Evolutionary conservation across 2,888 invertebrate genomes (phyloP).

Genomic region (Pelosia muscerda): DNA sequence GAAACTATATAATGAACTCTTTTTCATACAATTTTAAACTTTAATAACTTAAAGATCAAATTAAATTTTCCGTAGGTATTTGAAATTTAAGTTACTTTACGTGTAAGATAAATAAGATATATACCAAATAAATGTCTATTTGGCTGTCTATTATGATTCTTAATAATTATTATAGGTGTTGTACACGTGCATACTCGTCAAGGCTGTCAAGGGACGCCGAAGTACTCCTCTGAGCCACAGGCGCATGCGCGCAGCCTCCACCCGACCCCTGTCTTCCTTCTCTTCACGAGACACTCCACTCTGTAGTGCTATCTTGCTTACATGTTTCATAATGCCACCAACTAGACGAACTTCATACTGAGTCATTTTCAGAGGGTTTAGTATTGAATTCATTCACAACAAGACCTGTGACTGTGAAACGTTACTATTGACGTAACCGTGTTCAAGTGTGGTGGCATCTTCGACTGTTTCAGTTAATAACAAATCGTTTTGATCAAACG

Average conservation of each 20-base stretch:
- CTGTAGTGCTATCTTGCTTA: constrained; percentile 48
- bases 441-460: constrained; percentile 28
- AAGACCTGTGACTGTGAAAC: constrained; percentile 36
- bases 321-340: constrained; percentile 36
- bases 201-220: constrained; percentile 22
- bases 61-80: no score
- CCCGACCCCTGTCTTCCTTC: constrained; percentile 46
- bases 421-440: constrained; percentile 23
- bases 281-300: constrained; percentile 32
- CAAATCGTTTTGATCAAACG: constrained; percentile 30
- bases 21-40: no score
- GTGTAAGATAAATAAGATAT: neutral
- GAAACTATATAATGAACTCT: no score
- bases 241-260: constrained; percentile 78
- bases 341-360: constrained; percentile 43
- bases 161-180: neutral
- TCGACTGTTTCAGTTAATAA: constrained; percentile 30
- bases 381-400: constrained; percentile 41
- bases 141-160: neutral
- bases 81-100: no score
- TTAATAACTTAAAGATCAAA: no score
- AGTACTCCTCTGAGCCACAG: neutral
- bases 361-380: constrained; percentile 28
- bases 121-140: neutral
- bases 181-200: neutral